A percentile compares a stretch with the other conserved stretches of the same genome.
These are phyloP conservation scores for Chiroxiphia lanceolata DNA, from an alignment of 2,797 vertebrate species.

Conservation along the genomic window DNA sequence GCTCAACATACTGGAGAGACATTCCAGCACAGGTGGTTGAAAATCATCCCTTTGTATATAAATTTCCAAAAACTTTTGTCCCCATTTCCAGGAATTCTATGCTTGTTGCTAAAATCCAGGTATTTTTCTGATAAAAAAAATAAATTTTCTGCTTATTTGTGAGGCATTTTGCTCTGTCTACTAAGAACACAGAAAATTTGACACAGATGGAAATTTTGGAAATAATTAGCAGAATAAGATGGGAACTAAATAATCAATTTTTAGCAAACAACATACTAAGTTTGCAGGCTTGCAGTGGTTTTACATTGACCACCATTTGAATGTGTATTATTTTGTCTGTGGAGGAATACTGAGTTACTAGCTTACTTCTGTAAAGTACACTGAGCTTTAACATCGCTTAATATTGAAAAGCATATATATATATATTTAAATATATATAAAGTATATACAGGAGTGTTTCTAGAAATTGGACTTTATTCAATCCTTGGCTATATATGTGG, in stretches of 20 bases:
- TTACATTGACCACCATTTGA: neutral
- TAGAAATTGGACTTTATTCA: neutral
- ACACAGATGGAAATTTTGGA: neutral
- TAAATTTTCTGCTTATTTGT: neutral
- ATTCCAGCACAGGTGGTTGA: neutral
- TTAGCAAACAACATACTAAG: neutral
- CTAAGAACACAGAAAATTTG: neutral
- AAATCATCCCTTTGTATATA: neutral
- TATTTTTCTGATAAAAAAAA: neutral
- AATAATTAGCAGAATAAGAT: neutral
- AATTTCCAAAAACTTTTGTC: neutral
- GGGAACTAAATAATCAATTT: neutral
- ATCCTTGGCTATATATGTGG: neutral
- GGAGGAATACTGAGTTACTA: neutral
- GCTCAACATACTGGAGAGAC: neutral
- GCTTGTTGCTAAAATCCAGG: neutral
- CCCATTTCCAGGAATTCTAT: neutral
- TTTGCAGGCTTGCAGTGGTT: neutral
- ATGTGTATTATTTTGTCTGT: neutral
- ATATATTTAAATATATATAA: neutral
- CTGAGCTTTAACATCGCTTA: neutral
- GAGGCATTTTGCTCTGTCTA: neutral
- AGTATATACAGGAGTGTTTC: neutral
- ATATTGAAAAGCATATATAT: neutral
- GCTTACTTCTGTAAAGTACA: neutral